Evolutionary conservation across 2,113 vertebrate species (phyloP).

Genomic region (Tachysurus fulvidraco): DNA sequence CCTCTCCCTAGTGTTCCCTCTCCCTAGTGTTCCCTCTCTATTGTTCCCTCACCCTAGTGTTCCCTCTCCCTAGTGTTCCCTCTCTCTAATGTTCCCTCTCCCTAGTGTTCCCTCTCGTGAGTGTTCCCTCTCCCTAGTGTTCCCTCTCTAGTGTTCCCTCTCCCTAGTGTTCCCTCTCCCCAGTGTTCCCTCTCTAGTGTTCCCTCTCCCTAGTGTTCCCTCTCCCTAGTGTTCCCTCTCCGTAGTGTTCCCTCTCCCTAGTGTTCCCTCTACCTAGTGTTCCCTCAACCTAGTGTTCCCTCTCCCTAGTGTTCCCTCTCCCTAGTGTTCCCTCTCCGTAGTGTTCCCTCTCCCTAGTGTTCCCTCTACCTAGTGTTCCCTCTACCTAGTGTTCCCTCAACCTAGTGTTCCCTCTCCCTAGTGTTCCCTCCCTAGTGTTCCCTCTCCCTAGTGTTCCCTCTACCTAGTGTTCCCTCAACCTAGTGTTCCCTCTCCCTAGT

Average conservation of each 20-base stretch:
- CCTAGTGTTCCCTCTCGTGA: neutral
- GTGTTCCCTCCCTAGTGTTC: neutral
- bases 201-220: neutral
- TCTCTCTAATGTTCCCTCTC: too few relatives aligned
- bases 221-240: too few relatives aligned
- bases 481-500: too few relatives aligned
- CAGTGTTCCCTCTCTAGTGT: neutral
- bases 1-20: neutral
- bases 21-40: neutral
- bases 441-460: too few relatives aligned
- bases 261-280: neutral
- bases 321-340: neutral
- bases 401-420: too few relatives aligned
- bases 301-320: neutral
- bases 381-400: neutral
- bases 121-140: too few relatives aligned
- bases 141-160: too few relatives aligned
- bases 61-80: too few relatives aligned
- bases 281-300: neutral
- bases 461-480: neutral
- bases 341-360: too few relatives aligned
- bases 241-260: neutral
- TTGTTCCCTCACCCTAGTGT: too few relatives aligned
- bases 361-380: too few relatives aligned
- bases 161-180: too few relatives aligned